Evolutionary conservation across 2,113 vertebrate species (phyloP).

Genomic region (Colinus virginianus): DNA sequence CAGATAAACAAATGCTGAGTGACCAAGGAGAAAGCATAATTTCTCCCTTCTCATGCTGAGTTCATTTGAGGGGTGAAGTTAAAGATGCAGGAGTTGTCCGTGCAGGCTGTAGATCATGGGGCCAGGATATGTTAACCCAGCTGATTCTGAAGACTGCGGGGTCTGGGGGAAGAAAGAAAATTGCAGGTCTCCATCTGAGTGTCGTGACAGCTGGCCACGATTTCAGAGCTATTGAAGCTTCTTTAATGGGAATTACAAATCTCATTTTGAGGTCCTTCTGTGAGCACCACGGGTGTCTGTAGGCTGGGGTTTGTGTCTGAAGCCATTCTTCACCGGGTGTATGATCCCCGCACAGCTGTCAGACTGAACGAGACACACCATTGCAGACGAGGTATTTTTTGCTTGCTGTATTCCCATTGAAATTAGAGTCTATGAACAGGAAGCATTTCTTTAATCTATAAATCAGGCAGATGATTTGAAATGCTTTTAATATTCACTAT

Average conservation of each 20-base stretch:
- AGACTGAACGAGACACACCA: neutral
- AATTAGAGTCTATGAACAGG: neutral
- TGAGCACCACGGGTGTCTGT: neutral
- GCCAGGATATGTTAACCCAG: neutral
- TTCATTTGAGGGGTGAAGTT: neutral
- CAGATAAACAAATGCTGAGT: neutral
- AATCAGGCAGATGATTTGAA: neutral
- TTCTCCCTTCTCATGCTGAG: neutral
- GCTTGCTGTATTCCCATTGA: neutral
- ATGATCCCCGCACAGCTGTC: neutral
- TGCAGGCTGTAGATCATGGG: neutral
- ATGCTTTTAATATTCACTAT: neutral
- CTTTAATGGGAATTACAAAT: neutral
- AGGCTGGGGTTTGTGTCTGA: neutral
- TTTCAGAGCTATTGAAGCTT: neutral
- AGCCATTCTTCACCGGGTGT: neutral
- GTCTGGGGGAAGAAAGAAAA: neutral
- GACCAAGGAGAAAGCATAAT: neutral
- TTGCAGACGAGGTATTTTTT: neutral
- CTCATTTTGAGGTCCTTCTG: neutral
- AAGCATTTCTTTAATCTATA: neutral
- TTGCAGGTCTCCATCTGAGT: neutral
- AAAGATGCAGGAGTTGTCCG: neutral
- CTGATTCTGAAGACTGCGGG: neutral
- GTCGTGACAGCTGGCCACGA: accelerated